Percentiles rank a stretch among this genome's conserved stretches.
These are phyloP conservation scores for Neelides sp. DNA, from an alignment of 1,140 invertebrate species.

Conservation along the genomic window DNA sequence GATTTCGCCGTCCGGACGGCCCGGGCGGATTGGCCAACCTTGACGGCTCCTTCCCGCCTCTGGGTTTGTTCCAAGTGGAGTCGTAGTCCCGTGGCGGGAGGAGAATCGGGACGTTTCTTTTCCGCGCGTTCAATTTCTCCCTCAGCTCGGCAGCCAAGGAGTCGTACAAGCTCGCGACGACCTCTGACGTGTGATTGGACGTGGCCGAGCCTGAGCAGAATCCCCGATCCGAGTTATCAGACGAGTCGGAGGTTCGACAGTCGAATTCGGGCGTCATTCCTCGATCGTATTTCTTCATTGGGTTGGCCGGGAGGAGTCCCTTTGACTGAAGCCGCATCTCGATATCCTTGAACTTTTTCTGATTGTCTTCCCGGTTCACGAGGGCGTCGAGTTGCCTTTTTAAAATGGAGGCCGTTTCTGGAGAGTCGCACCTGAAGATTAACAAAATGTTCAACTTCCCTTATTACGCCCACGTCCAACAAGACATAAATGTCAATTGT, in stretches of 20 bases:
- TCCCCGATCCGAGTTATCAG: slow-evolving; percentile 33
- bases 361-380: slow-evolving; percentile 70
- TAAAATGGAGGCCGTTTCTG: slow-evolving; percentile 76
- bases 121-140: slow-evolving; percentile 53
- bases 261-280: slow-evolving; percentile 29
- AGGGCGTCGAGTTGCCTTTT: slow-evolving; percentile 66
- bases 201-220: slow-evolving; percentile 30
- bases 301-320: slow-evolving; percentile 33
- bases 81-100: slow-evolving; percentile 88
- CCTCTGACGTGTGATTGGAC: slow-evolving; percentile 34
- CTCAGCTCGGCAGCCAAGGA: slow-evolving; percentile 80
- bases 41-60: slow-evolving; percentile 64
- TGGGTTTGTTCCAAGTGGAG: slow-evolving; percentile 65
- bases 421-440: slow-evolving; percentile 61
- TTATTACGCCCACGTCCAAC: not conserved
- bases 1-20: slow-evolving; percentile 36
- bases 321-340: slow-evolving; percentile 46
- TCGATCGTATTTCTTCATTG: slow-evolving; percentile 18
- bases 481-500: too few relatives aligned
- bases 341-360: slow-evolving; percentile 69
- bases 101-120: slow-evolving; percentile 51
- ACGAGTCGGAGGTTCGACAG: slow-evolving; percentile 29
- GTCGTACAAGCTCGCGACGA: slow-evolving; percentile 67
- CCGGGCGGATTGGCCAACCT: slow-evolving; percentile 57
- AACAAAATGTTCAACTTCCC: slow-evolving; percentile 8